Evolutionary conservation across 2,113 vertebrate species (phyloP), one percentile per base, ranked within the genome.

Genomic region (Mormoops blainvillei): DNA sequence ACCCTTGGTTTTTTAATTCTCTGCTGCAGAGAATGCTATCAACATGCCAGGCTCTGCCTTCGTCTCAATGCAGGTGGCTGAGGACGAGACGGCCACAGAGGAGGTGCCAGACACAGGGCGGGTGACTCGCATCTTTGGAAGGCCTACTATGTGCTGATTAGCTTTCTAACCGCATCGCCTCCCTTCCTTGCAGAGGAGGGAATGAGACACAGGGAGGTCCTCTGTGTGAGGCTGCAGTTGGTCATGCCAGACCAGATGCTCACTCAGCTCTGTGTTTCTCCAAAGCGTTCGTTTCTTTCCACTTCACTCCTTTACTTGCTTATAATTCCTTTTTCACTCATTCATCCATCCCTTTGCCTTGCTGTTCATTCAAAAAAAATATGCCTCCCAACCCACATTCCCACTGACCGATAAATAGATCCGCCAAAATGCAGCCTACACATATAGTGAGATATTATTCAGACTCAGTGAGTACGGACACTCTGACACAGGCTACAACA

Each of bases 321-420:
- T 52, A 36, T 65, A 5, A 92, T 58, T 74, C n/a, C n/a, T 73
- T 9, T 8, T 71, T 54, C 45, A 43, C 50, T 38, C 33, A 82
- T 12, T 1, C 33, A 54, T 45, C 8, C 4, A 5, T 48, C 38
- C 43, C 15, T 41, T 63, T 1, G 2, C 48, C n/a, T 5, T 3
- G 19, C 7, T 3, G 4, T 61, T 65, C 33, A 93, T 56, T 70
- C 67, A 38, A 7, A 65, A 7, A 65, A 74, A 19, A 41, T 36
- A 45, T 48, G 2, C 68, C 38, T 43, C 12, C 31, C 41, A 19
- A 63, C 68, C 26, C 43, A 76, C 38, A 41, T 24, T 15, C 16
- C 14, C n/a, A 6, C 14, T 0, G 3, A 19, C 36, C 16, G 28
- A 18, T 71, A 52, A 78, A 50, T 0, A 38, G 41, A 67, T 45